phyloP scores from a whole-genome alignment of 2,797 vertebrate species.

The Anabas testudineus region DNA sequence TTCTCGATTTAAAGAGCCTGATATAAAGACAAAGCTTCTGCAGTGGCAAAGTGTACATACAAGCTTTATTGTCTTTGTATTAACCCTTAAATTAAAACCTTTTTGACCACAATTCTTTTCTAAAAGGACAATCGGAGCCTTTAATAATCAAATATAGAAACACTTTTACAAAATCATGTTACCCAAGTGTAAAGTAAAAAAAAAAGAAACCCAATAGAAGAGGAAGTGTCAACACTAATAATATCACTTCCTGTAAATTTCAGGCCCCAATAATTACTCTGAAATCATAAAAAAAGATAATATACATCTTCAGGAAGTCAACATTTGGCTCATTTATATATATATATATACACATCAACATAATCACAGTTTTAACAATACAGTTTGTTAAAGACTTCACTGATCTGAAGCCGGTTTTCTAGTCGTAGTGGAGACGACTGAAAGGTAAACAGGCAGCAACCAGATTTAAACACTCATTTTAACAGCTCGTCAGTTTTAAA shows the following conservation, averaged over 20 bases:
- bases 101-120: background rate
- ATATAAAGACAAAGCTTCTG: background rate
- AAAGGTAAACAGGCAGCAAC: background rate
- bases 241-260: conserved; percentile 20
- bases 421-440: background rate
- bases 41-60: background rate
- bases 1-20: background rate
- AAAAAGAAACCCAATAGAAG: background rate
- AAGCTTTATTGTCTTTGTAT: background rate
- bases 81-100: background rate
- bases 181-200: conserved; percentile 32
- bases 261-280: background rate
- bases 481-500: conserved; percentile 1
- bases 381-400: background rate
- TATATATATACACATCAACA: too few relatives aligned
- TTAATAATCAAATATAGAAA: background rate
- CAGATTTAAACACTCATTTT: background rate
- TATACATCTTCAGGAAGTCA: conserved; percentile 35
- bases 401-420: conserved; percentile 8
- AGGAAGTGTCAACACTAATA: background rate
- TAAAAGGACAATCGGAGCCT: background rate
- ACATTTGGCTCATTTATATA: conserved; percentile 55
- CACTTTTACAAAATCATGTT: conserved; percentile 41
- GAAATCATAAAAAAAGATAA: conserved; percentile 27
- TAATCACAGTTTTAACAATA: conserved; percentile 37